Base-by-base conservation (phyloP, 2,797 vertebrate species). In the Sebastes flavidus region DNA sequence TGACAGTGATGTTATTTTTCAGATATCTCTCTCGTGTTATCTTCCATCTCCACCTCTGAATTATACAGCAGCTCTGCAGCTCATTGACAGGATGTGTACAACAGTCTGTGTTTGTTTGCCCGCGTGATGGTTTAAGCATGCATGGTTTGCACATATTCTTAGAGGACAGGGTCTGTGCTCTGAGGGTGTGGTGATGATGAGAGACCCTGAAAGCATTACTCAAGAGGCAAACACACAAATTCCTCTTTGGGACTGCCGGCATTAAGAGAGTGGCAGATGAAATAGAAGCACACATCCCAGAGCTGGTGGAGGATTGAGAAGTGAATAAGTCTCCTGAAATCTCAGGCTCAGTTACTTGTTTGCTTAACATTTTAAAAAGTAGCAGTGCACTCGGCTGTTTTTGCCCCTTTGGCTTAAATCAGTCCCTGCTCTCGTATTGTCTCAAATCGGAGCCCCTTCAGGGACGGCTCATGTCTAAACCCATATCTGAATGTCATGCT, bases 31-130 rank as follows among this genome's bases (percentile, higher is more conserved):
- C 32, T n/a, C 1, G 6, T 68, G 55, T 67, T 65, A 6, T 38
- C 38, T 38, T 75, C 72, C 34, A 24, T 76, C 59, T 77, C 66
- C 70, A 59, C 81, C 71, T 77, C 54, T 84, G 80, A 87, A 75
- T 75, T 67, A 84, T 83, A 29, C 73, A 91, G 65, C 77, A 81
- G 63, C 60, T 75, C 68, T 69, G 65, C 77, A 81, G 63, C 60
- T 75, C 68, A 67, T 73, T 22, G 75, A 68, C 74, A 30, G 9
- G 38, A 16, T n/a, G 46, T 56, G 32, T 38, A 36, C 73, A 29
- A 14, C n/a, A 5, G n/a, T 5, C 5, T 11, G 68, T 38, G 27
- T 13, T 49, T 65, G 32, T 78, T 22, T 72, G 68, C 56, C 54
- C 1, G 3, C 61, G 46, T 52, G 29, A 22, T 16, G 8, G 14